Evolutionary conservation across 2,888 invertebrate genomes (phyloP).

Genomic region (Thyatira batis): DNA sequence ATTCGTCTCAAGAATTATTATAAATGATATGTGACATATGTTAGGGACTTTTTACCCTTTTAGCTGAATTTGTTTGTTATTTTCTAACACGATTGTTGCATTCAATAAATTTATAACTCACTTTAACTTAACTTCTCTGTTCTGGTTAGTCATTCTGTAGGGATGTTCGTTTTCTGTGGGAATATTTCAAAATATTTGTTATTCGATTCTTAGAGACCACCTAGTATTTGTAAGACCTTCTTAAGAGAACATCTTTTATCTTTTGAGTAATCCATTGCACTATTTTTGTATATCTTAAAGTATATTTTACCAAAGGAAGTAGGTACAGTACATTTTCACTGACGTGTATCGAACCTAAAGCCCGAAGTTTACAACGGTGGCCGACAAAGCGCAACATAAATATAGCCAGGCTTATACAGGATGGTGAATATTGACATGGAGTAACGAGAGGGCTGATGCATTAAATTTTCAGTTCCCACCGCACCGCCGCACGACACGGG

Average conservation of each 20-base stretch:
- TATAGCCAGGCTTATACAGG: slow-evolving; percentile 28
- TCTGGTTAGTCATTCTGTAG: no score
- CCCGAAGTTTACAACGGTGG: neutral
- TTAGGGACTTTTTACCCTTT: no score
- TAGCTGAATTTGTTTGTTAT: no score
- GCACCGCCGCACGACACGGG: slow-evolving; percentile 44
- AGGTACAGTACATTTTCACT: neutral
- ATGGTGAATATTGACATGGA: slow-evolving; percentile 48
- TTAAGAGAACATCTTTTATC: no score
- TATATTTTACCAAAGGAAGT: neutral
- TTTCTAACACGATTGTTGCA: no score
- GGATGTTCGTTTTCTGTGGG: no score
- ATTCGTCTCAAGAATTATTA: neutral
- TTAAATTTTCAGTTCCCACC: slow-evolving; percentile 57
- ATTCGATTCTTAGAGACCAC: no score
- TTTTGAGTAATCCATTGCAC: no score
- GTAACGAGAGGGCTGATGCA: slow-evolving; percentile 47
- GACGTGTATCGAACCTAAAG: neutral
- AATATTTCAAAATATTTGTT: neutral
- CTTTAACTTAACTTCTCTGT: no score
- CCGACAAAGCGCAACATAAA: slow-evolving; percentile 7
- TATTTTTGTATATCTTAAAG: neutral
- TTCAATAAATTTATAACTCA: no score
- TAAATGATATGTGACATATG: slow-evolving; percentile 13
- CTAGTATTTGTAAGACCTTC: no score